Evolutionary conservation across 2,113 vertebrate species (phyloP).

Genomic region (Calonectris borealis): DNA sequence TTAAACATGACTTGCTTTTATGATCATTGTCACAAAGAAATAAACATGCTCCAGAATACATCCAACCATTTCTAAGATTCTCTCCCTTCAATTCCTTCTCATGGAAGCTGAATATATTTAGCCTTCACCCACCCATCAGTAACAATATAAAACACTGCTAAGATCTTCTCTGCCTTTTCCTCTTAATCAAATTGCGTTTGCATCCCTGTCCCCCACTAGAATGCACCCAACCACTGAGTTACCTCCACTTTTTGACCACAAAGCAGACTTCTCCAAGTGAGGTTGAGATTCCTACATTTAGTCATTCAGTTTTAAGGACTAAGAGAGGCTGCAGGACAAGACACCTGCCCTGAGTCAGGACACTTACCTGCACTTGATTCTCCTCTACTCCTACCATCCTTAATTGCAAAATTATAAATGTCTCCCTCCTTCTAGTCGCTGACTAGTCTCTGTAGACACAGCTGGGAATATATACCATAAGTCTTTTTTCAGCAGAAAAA

Average conservation of each 20-base stretch:
- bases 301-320: neutral
- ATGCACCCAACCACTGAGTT: neutral
- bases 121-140: neutral
- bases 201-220: neutral
- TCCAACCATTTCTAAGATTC: neutral
- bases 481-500: neutral
- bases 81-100: neutral
- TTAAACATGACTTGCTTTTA: neutral
- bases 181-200: neutral
- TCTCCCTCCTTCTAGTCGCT: neutral
- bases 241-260: neutral
- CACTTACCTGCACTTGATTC: neutral
- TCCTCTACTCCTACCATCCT: neutral
- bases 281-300: neutral
- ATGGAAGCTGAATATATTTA: neutral
- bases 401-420: neutral
- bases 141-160: neutral
- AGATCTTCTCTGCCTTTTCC: neutral
- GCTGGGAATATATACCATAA: neutral
- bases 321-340: neutral
- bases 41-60: neutral
- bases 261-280: neutral
- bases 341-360: neutral
- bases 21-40: neutral
- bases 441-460: neutral